Base-by-base conservation (phyloP, 1,140 invertebrate genomes). In the Tribolium madens region DNA sequence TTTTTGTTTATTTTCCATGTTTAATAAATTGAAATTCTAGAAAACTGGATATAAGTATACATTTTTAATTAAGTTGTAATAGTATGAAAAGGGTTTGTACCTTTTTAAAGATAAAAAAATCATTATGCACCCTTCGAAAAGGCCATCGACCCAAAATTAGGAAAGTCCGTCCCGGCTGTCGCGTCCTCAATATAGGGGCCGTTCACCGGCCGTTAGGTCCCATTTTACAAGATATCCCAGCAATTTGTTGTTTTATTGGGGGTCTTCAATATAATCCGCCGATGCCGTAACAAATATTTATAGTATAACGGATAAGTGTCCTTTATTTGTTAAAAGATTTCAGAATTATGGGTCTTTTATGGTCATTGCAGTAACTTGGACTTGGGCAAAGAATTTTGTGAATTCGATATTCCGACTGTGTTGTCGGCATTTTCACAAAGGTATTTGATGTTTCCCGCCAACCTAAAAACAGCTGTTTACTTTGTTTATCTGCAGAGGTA, bases 211-310 rank as follows among this genome's bases (percentile, higher is more conserved):
- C 21, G 21, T 26, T 26, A n/a, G n/a, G n/a, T n/a, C 26, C 26
- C 26, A 31, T 42, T 36, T 42, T 42, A 10, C 9, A 42, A 42
- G 6, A 31, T 6, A 3, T 31, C 6, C 6, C 26, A 31, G 2
- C 26, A 42, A 42, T 42, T 42, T 42, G n/a, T 42, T 42, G 36
- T 42, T 42, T 31, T 42, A 42, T 42, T 42, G n/a, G 6, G 36
- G 36, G 9, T 2, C 36, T n/a, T 7, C n/a, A n/a, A 9, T 42
- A 42, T 3, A 42, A 42, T 42, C 36, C 36, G 9, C 36, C 36
- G n/a, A n/a, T 42, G 36, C 36, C 52, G 17, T 57, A 57, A 57
- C 17, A 57, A 57, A 57, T 57, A 57, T 57, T 18, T 57, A 57
- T 13, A 21, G 0, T 15, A 57, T 21, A 42, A 42, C 36, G 36